Base-by-base conservation (phyloP, 2,797 vertebrate genomes). In the Tamandua tetradactyla region DNA sequence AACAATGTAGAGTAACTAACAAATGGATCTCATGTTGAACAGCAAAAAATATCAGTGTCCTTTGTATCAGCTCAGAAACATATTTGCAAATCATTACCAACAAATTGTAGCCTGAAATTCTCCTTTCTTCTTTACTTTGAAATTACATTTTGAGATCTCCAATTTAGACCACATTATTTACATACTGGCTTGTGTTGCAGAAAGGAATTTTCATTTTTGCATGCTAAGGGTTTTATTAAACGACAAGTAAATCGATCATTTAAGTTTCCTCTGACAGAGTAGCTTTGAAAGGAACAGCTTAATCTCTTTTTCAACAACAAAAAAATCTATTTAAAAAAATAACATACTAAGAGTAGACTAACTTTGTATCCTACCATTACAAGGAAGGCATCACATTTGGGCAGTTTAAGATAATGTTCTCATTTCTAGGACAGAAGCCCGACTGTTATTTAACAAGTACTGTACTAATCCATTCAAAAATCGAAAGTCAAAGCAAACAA, bases 61-160 rank as follows among this genome's bases (percentile, higher is more conserved):
- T 96, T 96, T 96, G 14, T 61, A 55, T 96, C 44, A 83, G 37
- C 95, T 97, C 74, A 78, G 69, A 97, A 92, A 94, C 88, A 27
- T 49, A 35, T 94, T 95, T 92, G 23, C 7, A 89, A 91, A 91
- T 90, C 81, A 74, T 92, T 93, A 94, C 76, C 69, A 90, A 96
- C 64, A 92, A 90, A 96, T 93, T 90, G 22, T 90, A 86, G 87
- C 78, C 69, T 79, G 82, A 95, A 91, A 94, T 89, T 87, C 40
- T 90, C 94, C 78, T 87, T 74, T 94, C 52, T 93, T 95, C 55
- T 81, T 97, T 74, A 92, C 85, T 95, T 95, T 92, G 74, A 93
- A 93, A 92, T 95, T 93, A 13, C 76, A 81, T 94, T 95, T 94
- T 59, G 71, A 91, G 59, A 92, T 84, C 78, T 18, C 52, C 61